Evolutionary conservation across 2,113 vertebrate species (phyloP).

Genomic region (Notiomystis cincta): DNA sequence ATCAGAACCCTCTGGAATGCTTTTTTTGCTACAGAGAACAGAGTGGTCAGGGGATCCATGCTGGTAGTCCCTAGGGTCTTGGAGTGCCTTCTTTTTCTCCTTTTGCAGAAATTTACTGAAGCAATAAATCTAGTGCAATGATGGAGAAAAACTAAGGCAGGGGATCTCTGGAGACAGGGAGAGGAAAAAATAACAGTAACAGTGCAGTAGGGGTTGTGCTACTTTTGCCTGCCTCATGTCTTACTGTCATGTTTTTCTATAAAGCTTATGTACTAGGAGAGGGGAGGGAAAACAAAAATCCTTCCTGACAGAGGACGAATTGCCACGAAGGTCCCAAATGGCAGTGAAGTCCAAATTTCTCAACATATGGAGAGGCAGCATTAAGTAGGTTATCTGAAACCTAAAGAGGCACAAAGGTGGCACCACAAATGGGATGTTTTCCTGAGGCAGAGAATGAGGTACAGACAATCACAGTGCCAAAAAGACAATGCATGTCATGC

Average conservation of each 20-base stretch:
- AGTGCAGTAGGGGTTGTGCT: not conserved
- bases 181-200: not conserved
- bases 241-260: not conserved
- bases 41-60: slow-evolving; percentile 42
- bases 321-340: not conserved
- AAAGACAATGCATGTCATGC: slow-evolving; percentile 49
- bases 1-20: slow-evolving; percentile 43
- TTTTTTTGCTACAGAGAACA: slow-evolving; percentile 44
- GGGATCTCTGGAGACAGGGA: slow-evolving; percentile 48
- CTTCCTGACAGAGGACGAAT: not conserved
- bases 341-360: slow-evolving; percentile 44
- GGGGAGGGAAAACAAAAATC: not conserved
- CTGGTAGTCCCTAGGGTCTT: slow-evolving; percentile 18
- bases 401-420: slow-evolving; percentile 39
- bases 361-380: not conserved
- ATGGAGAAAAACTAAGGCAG: slow-evolving; percentile 68
- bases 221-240: slow-evolving; percentile 1
- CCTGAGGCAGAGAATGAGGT: slow-evolving; percentile 42
- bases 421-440: slow-evolving; percentile 51
- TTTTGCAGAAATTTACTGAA: slow-evolving; percentile 67
- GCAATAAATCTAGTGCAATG: slow-evolving; percentile 68
- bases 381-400: slow-evolving; percentile 58
- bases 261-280: not conserved
- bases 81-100: not conserved
- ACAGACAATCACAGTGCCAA: slow-evolving; percentile 43